Base-by-base conservation (phyloP, 2,888 invertebrate species). In the Hanleya hanleyi region DNA sequence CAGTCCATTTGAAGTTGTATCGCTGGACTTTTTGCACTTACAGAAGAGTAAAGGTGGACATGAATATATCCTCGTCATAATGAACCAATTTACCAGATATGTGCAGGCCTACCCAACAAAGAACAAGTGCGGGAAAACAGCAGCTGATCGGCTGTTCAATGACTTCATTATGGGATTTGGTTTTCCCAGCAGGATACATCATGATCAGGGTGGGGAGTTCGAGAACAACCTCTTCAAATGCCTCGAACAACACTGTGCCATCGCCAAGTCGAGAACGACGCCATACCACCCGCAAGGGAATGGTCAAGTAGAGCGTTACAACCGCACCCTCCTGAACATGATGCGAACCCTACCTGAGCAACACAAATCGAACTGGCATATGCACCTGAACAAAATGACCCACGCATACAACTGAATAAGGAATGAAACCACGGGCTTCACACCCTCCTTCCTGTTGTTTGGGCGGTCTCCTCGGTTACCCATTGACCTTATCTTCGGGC, bases 11-110 rank as follows among this genome's bases (percentile, higher is more conserved):
- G 69, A 72, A 33, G 36, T 75, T 9, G 67, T 75, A 12, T 50
- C 47, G 4, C 49, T 75, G 15, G 75, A 75, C 50, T 75, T 38
- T 41, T 35, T 50, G 22, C 26, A 26, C 15, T 32, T 70, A 7
- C 69, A 76, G 32, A 22, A 22, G 38, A 36, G 66, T 9, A 65
- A 32, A 35, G 69, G 62, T 47, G 71, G 73, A 18, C 33, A 35
- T 15, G 64, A 65, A 26, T 49, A 74, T 35, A 41, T 74, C n/a
- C 38, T 76, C 9, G 65, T 76, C 15, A 51, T 76, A 15, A 76
- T 70, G 7, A 64, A 76, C 47, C 57, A 37, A 12, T 74, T 74
- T 36, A 74, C 71, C 35, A 73, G 51, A 29, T 74, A 69, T 38
- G 49, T 64, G 15, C 18, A 62, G 7, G 74, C 71, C 12, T 15